Evolutionary conservation across 2,113 vertebrate species (phyloP), one percentile per base, ranked within the genome.

Genomic region (Ursus arctos): DNA sequence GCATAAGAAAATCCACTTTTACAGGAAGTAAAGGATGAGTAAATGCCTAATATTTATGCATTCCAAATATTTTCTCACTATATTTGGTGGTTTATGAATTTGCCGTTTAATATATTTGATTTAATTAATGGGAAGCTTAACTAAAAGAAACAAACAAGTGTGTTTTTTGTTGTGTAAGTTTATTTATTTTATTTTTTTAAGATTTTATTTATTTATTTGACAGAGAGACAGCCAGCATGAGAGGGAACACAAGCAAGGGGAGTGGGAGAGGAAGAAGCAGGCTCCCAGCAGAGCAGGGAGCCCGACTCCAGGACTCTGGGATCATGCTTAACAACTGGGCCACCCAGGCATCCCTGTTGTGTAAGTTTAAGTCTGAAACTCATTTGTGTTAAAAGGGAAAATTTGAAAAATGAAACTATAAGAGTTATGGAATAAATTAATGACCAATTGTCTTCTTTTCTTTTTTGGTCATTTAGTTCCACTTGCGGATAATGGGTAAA

Each of bases 291-390:
- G 43, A 43, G 43, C 43, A 43, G 43, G 43, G 43, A 43, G 43
- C 43, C 43, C 43, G 5, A 43, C 43, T 43, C 43, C 43, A 43
- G 43, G 43, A 43, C 43, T 43, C 43, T 43, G 43, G 43, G 43
- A 43, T 43, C 43, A 43, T 1, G 43, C 43, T 6, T 43, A 43
- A 43, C 43, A 43, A 43, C 43, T 43, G 43, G 6, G 43, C 43
- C 43, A 43, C 43, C 43, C 43, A 6, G 43, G 43, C 43, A 43
- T 43, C 43, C 43, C 43, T 83, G 43, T 33, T 92, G 51, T 95
- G 49, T 84, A 98, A 89, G 97, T 94, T 95, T 95, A 97, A 95
- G n/a, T 55, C 77, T n/a, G 1, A 98, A 98, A 55, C 16, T 71
- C 28, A 87, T 28, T 67, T 91, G n/a, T 91, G 15, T 47, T 91